Percentiles rank a stretch among this genome's conserved stretches.
Conservation (phyloP, 2,113 vertebrate genomes). For the Psettodes erumei region DNA sequence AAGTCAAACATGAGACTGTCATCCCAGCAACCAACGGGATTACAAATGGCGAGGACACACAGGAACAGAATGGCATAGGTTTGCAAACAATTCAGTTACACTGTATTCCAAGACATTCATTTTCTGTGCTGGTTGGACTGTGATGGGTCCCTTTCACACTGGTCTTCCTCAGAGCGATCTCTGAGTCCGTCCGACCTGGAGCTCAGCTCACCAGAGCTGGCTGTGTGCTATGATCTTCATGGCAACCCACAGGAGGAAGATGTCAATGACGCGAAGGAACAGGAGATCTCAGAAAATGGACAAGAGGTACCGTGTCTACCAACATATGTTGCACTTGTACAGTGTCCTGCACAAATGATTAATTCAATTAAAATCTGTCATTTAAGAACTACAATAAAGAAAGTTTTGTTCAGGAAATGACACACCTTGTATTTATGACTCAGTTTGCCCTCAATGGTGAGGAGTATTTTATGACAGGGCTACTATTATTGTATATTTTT, state of each 20-base stretch:
- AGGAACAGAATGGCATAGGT: slow-evolving; percentile 73
- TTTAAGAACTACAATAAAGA: not conserved
- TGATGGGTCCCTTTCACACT: not conserved
- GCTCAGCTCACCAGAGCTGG: slow-evolving; percentile 69
- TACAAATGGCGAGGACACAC: slow-evolving; percentile 50
- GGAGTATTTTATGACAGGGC: not conserved
- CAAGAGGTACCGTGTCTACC: slow-evolving; percentile 64
- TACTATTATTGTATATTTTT: not conserved
- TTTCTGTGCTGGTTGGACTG: not conserved
- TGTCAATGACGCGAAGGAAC: slow-evolving; percentile 33
- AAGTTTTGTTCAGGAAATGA: not conserved
- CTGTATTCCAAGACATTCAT: not conserved
- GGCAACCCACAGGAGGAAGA: slow-evolving; percentile 53
- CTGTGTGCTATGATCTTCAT: slow-evolving; percentile 54
- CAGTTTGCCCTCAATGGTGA: not conserved
- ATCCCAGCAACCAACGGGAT: slow-evolving; percentile 67
- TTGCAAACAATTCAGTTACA: slow-evolving; percentile 4
- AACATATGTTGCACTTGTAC: not conserved
- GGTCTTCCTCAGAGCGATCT: slow-evolving; percentile 59
- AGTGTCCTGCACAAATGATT: not conserved
- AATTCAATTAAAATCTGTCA: not conserved
- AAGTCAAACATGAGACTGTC: slow-evolving; percentile 48
- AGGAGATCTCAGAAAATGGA: slow-evolving; percentile 77
- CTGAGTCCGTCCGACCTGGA: slow-evolving; percentile 73
- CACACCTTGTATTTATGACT: not conserved